Percentiles rank a stretch among this genome's conserved stretches.
Conservation (phyloP, 2,797 vertebrate species). For the Enteromius paludinosus region DNA sequence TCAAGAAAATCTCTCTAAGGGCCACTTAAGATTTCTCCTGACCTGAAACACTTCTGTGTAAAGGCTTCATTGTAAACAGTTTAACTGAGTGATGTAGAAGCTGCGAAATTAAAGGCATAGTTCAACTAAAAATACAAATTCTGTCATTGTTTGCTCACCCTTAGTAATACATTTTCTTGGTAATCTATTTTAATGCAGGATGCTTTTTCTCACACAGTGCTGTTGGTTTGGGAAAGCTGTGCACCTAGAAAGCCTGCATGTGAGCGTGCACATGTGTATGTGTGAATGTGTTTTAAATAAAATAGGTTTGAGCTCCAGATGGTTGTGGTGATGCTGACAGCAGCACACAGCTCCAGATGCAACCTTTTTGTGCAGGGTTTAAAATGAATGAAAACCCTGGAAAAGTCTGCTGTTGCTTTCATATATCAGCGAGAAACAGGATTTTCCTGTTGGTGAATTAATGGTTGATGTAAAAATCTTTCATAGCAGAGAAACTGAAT, state of each 20-base stretch:
- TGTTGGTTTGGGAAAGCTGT: background rate
- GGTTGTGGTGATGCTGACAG: conserved; percentile 24
- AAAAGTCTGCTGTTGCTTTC: background rate
- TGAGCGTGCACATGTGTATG: background rate
- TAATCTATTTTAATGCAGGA: background rate
- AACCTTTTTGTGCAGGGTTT: conserved; percentile 25
- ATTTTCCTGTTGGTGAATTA: background rate
- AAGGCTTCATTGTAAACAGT: conserved; percentile 28
- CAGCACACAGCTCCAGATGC: conserved; percentile 31
- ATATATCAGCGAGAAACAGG: background rate
- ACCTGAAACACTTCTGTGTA: conserved; percentile 22
- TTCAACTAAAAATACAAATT: background rate
- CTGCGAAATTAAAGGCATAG: background rate
- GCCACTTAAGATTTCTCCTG: conserved; percentile 33
- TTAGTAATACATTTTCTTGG: background rate
- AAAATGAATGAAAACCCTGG: conserved; percentile 1
- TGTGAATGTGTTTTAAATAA: background rate
- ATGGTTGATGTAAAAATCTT: background rate
- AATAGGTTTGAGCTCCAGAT: conserved; percentile 32
- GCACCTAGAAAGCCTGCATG: conserved; percentile 10
- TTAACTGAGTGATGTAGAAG: conserved; percentile 9
- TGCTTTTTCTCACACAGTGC: background rate
- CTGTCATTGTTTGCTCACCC: background rate
- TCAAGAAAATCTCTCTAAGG: conserved; percentile 42
- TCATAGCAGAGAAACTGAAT: background rate